Percentiles rank a stretch among this genome's conserved stretches.
Evolutionary conservation across 2,113 vertebrate genomes (phyloP).

Genomic region (Edolisoma coerulescens): DNA sequence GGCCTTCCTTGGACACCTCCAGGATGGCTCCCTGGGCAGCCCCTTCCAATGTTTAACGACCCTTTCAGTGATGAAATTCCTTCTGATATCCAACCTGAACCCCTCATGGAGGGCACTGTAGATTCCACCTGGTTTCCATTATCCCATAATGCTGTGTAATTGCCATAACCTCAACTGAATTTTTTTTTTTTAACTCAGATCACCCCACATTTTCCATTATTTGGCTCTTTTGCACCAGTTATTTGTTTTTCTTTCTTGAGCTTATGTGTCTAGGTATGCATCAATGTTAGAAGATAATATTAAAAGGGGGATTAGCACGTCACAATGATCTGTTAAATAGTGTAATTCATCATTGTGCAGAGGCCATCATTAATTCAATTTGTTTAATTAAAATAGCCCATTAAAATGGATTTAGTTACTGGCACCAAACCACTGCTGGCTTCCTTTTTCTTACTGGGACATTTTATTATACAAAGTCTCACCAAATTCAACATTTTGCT

Average conservation of each 20-base stretch:
- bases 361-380: slow-evolving; percentile 45
- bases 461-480: not conserved
- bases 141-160: fast-evolving
- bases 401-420: slow-evolving; percentile 42
- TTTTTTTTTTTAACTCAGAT: not conserved
- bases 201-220: not conserved
- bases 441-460: slow-evolving; percentile 26
- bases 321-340: not conserved
- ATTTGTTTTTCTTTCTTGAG: not conserved
- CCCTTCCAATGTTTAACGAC: not conserved
- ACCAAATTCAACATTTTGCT: slow-evolving; percentile 20
- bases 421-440: not conserved
- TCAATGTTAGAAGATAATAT: not conserved
- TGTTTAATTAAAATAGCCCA: slow-evolving; percentile 47
- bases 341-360: not conserved
- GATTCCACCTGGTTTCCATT: not conserved
- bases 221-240: not conserved
- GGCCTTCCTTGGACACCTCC: not conserved
- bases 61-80: not conserved
- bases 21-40: not conserved
- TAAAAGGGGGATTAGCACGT: not conserved
- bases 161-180: not conserved
- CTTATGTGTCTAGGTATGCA: not conserved
- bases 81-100: not conserved
- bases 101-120: not conserved